These are phyloP conservation scores for Eptatretus burgeri DNA, from an alignment of 2,113 vertebrate species.

Conservation along the genomic window DNA sequence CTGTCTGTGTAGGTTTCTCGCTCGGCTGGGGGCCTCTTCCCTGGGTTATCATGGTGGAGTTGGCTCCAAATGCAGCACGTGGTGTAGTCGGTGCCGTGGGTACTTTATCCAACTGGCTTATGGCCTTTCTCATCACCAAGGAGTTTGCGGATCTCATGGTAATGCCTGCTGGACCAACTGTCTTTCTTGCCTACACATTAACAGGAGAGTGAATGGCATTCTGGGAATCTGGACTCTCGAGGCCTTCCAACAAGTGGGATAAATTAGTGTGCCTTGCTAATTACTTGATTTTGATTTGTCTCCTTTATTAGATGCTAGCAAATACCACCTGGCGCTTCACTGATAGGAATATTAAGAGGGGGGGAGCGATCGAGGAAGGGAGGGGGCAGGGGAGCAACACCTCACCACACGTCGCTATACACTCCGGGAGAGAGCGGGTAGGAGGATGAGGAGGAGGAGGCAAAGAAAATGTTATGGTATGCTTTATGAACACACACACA, in stretches of 20 bases:
- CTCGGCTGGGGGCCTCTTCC: constrained; percentile 49
- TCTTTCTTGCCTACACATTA: rapidly evolving
- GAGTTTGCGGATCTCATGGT: constrained; percentile 41
- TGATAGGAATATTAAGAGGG: too few relatives aligned
- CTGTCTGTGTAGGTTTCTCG: constrained; percentile 29
- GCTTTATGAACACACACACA: too few relatives aligned
- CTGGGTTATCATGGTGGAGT: constrained; percentile 52
- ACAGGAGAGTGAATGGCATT: background rate
- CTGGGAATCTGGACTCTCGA: background rate
- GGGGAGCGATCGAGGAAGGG: too few relatives aligned
- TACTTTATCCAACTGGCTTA: constrained; percentile 43
- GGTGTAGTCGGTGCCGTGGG: constrained; percentile 29
- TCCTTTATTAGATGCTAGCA: too few relatives aligned
- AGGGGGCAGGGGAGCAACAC: too few relatives aligned
- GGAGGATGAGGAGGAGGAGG: too few relatives aligned
- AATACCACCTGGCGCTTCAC: too few relatives aligned
- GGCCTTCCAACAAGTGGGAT: too few relatives aligned
- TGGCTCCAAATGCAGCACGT: constrained; percentile 33
- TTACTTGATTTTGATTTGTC: background rate
- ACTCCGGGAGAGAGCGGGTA: too few relatives aligned
- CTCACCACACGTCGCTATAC: too few relatives aligned
- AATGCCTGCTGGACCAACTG: constrained; percentile 10
- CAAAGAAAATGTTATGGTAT: too few relatives aligned
- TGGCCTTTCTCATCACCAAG: constrained; percentile 43
- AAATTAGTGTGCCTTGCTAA: too few relatives aligned